Evolutionary conservation across 2,113 vertebrate genomes (phyloP), one percentile per base, ranked within the genome.

Genomic region (Chaetura pelagica): DNA sequence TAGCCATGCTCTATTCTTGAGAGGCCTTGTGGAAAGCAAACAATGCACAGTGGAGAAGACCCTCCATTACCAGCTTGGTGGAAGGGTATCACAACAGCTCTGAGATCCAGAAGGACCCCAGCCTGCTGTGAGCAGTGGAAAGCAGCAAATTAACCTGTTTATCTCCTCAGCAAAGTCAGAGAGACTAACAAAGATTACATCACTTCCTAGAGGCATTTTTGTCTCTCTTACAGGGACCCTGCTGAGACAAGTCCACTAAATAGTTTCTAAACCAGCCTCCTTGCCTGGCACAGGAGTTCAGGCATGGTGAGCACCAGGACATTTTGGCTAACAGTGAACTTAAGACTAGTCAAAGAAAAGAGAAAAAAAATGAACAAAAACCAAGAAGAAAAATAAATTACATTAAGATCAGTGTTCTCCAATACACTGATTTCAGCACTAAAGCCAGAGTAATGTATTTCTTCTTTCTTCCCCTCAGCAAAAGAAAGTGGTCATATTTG

Each of bases 281-380:
- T 54, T 44, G 35, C 42, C 57, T 2, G 1, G n/a, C 21, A 87
- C 19, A 78, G 24, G 34, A 81, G 24, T 52, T 87, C n/a, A 75
- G 32, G 6, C 29, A 68, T 9, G 23, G 42, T 76, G 29, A 79
- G 26, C 21, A 66, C 34, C 40, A 83, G 9, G 20, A 57, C 0
- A 2, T 85, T 92, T 9, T 27, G 15, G 23, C 15, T 67, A 46
- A 51, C 6, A 71, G 32, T 63, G 40, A 89, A 93, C 77, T 3
- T 2, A 26, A 78, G 18, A 71, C 40, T 5, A 38, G 68, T 11
- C 14, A n/a, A 57, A 61, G 29, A 38, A 77, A 44, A 76, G 4
- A 5, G 13, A 6, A 77, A 51, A 38, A 55, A 27, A 0, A 22
- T 6, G 0, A 40, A 23, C 2, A 42, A 32, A 30, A 27, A 6